Evolutionary conservation across 1,140 invertebrate species (phyloP).

Genomic region (Mylabris phalerata): DNA sequence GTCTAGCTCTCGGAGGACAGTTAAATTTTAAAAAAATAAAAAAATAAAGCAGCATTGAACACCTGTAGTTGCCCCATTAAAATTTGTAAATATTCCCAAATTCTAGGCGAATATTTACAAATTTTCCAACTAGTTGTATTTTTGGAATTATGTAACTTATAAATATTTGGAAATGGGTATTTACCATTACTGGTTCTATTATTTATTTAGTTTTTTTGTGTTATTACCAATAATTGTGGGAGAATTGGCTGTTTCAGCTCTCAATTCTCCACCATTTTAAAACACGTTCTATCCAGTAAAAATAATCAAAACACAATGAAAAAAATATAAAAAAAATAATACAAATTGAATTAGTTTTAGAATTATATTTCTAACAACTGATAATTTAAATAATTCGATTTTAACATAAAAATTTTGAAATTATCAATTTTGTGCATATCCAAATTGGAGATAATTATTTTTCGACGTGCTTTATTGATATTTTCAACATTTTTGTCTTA

Average conservation of each 20-base stretch:
- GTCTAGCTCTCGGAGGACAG: conserved; percentile 12
- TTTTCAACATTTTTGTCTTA: too few relatives aligned
- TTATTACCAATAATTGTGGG: conserved; percentile 3
- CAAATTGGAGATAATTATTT: background rate
- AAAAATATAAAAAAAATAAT: background rate
- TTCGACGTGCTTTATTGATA: conserved; percentile 6
- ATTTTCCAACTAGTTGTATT: conserved; percentile 13
- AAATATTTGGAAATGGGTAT: conserved; percentile 18
- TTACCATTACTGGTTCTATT: conserved; percentile 15
- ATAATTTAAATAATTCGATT: background rate
- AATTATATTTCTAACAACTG: conserved; percentile 5
- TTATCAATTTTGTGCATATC: conserved; percentile 6
- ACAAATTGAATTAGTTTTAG: conserved; percentile 13
- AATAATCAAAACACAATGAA: background rate
- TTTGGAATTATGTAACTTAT: conserved; percentile 18
- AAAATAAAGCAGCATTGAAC: conserved; percentile 11
- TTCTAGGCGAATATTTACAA: background rate
- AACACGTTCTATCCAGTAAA: background rate
- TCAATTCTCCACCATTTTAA: background rate
- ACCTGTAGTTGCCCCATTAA: conserved; percentile 11
- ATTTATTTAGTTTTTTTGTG: conserved; percentile 6
- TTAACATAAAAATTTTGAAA: background rate
- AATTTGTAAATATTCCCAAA: too few relatives aligned
- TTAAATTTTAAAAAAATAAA: too few relatives aligned
- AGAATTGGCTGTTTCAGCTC: background rate